phyloP scores from a whole-genome alignment of 2,888 invertebrate species.

The Bombyx huttoni region DNA sequence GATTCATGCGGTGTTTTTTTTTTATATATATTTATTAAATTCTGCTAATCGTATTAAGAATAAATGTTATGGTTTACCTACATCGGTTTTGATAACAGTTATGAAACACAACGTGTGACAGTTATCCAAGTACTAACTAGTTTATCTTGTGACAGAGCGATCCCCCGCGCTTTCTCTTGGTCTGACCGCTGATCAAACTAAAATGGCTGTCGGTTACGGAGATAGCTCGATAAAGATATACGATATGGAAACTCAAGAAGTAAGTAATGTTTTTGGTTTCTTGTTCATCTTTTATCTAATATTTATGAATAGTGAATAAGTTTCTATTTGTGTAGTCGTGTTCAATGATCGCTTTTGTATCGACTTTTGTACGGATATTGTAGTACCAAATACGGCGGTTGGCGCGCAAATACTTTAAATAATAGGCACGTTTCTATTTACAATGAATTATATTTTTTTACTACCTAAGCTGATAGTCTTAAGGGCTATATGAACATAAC shows the following conservation, averaged over 20 bases:
- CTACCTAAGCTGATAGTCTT: too few species aligned
- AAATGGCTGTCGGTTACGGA: conserved; percentile 46
- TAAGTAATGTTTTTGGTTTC: conserved; percentile 15
- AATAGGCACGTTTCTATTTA: too few species aligned
- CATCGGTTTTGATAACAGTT: neutral
- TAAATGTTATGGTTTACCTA: neutral
- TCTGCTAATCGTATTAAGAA: too few species aligned
- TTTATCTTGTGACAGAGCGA: conserved; percentile 28
- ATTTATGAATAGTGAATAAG: neutral
- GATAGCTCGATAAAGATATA: conserved; percentile 50
- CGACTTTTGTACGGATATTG: too few species aligned
- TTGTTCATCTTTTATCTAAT: neutral
- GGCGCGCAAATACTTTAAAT: too few species aligned
- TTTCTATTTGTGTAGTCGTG: too few species aligned
- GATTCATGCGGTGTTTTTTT: too few species aligned
- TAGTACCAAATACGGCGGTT: too few species aligned
- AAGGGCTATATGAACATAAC: too few species aligned
- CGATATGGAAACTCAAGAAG: conserved; percentile 57
- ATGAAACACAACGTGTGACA: neutral
- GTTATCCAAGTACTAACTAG: neutral
- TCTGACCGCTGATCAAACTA: conserved; percentile 32
- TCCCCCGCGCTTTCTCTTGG: conserved; percentile 39
- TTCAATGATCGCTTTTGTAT: too few species aligned
- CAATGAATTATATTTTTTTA: too few species aligned
- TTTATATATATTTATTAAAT: too few species aligned